Evolutionary conservation across 2,797 vertebrate species (phyloP), one percentile per base, ranked within the genome.

Genomic region (Bradypus variegatus): DNA sequence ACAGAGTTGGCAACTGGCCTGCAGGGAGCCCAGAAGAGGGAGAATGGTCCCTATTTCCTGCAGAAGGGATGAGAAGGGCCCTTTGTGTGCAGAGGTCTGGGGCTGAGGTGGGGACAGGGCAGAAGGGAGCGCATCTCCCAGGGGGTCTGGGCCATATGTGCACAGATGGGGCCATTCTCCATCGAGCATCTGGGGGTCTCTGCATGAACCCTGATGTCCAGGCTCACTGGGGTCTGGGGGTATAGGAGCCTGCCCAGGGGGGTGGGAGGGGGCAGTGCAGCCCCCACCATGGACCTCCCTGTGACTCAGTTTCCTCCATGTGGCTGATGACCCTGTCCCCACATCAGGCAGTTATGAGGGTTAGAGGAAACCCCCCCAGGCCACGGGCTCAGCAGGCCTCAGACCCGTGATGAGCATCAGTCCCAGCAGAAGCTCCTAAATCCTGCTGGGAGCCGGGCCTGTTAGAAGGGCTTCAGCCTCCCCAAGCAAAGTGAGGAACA

Each of bases 301-400:
- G 45, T 67, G 69, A 91, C 36, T 88, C 55, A 2, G 27, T 48
- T 77, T 80, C 79, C 73, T 82, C 55, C 15, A 2, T 12, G 14
- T 7, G 1, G 73, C 48, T 4, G 0, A 18, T 13, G n/a, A 67
- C 45, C 38, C 67, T 53, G 21, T 29, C 27, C 10, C 33, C 60
- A 7, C 1, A 0, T 15, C 25, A 29, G 58, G 23, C 27, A 2
- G 8, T 5, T 48, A 91, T 62, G 41, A 55, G 53, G 55, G 64
- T 41, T 2, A 8, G 38, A 64, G 41, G 25, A 50, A 36, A 67
- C 18, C 48, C 18, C 65, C 33, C 18, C 75, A 77, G 75, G 41
- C 29, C 25, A 70, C n/a, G 31, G 18, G 38, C 50, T 85, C 70
- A 45, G 21, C 50, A 50, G 81, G 29, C 38, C 27, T 21, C n/a